These are phyloP conservation scores for Trichomalopsis sarcophagae DNA, from an alignment of 1,140 invertebrate species.

Conservation along the genomic window DNA sequence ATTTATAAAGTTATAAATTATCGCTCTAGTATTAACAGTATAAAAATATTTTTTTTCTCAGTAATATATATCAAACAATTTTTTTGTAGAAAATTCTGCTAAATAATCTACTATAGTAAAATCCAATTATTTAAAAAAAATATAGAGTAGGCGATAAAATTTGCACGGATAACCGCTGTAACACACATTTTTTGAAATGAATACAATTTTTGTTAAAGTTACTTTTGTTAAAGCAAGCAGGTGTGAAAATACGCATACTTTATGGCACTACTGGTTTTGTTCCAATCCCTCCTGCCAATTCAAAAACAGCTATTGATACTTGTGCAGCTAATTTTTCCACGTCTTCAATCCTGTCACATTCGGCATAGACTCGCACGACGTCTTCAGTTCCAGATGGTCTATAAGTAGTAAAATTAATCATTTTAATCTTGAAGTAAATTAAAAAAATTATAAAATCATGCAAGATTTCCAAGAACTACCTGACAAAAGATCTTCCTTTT, in stretches of 20 bases:
- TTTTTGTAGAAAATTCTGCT: not conserved
- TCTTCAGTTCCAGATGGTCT: conserved; percentile 99
- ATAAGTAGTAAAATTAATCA: conserved; percentile 9
- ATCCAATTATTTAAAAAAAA: not conserved
- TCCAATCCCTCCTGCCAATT: conserved; percentile 85
- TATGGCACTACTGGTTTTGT: conserved; percentile 56
- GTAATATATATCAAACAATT: not conserved
- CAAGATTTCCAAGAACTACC: conserved; percentile 70
- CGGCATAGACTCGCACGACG: conserved; percentile 96
- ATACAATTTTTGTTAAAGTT: not conserved
- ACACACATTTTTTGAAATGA: not conserved
- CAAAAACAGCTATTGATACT: conserved; percentile 84
- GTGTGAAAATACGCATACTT: not conserved
- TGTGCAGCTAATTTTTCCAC: conserved; percentile 85
- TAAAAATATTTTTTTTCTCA: conserved; percentile 19
- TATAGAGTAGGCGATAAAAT: not conserved
- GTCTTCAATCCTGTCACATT: conserved; percentile 86
- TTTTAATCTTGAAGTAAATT: not conserved
- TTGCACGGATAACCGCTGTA: not conserved
- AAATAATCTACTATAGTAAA: not conserved
- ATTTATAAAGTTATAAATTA: conserved; percentile 38
- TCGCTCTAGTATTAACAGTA: not conserved
- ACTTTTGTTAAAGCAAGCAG: not conserved
- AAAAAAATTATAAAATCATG: not conserved
- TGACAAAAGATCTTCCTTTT: conserved; percentile 90